phyloP scores from a whole-genome alignment of 2,797 vertebrate genomes.

The Merluccius polli region DNA sequence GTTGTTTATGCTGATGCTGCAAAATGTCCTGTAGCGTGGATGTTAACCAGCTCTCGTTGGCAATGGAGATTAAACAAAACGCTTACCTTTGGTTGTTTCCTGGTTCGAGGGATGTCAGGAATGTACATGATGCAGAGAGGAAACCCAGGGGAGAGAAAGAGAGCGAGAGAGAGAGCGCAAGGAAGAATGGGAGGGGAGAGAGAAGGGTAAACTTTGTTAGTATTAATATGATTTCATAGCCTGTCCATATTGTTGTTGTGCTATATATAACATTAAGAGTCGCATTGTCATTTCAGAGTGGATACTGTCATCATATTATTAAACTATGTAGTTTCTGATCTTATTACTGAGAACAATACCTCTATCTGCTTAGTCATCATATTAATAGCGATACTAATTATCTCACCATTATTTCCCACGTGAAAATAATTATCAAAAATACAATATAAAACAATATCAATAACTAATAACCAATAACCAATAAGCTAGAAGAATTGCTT shows the following conservation, averaged over 20 bases:
- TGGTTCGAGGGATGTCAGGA: conserved; percentile 17
- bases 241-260: conserved; percentile 24
- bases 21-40: not conserved
- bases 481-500: too few species aligned
- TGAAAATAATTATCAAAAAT: not conserved
- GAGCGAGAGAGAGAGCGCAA: conserved; percentile 6
- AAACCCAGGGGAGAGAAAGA: conserved; percentile 10
- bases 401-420: not conserved
- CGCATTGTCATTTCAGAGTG: not conserved
- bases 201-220: conserved; percentile 42
- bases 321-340: not conserved
- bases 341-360: not conserved
- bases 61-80: conserved; percentile 18
- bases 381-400: not conserved
- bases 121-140: conserved; percentile 12
- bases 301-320: not conserved
- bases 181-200: conserved; percentile 30
- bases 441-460: too few species aligned
- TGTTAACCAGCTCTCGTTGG: not conserved
- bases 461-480: too few species aligned
- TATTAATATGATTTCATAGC: conserved; percentile 31
- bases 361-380: too few species aligned
- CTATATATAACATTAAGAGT: not conserved
- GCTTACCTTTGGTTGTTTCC: conserved; percentile 77
- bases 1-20: conserved; percentile 3